Evolutionary conservation across 2,888 invertebrate genomes (phyloP), one percentile per base, ranked within the genome.

Genomic region (Dryobota labecula): DNA sequence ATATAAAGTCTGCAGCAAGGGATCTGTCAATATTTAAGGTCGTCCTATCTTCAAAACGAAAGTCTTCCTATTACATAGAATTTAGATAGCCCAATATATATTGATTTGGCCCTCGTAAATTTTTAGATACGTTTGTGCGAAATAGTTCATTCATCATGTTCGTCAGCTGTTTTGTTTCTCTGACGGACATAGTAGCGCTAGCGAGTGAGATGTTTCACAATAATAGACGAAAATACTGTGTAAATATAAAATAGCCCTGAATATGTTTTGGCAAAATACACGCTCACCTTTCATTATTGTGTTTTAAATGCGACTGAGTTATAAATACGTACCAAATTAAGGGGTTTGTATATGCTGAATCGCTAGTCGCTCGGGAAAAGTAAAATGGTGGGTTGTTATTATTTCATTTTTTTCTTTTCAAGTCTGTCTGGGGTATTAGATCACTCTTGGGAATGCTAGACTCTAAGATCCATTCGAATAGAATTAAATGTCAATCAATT

Each of bases 401-500:
- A 51, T 49, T 65, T 2, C 0, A 0, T 68, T 43, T 75, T 57
- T 65, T 66, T 61, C 11, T 65, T 58, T 72, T 38, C 30, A 57
- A 41, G 57, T 63, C 78, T 62, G 60, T 78, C 75, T 78, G 69
- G 63, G 54, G 33, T 69, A 64, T 70, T 70, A 67, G 62, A 71
- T 54, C 49, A 64, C 69, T 70, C 83, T 70, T 77, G 73, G 70
- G 68, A 78, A 70, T 63, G 54, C 64, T 73, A 74, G 69, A 78
- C 69, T 70, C 43, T 65, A 51, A 69, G 45, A 80, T 56, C 53
- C 58, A 71, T 71, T 76, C 60, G 38, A 65, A 77, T 74, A 73
- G 27, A 78, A 80, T 78, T 73, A 76, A 83, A 76, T 70, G 62
- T 80, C 80, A 74, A 84, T 84, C 86, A 74, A 85, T 85, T 84